phyloP scores from a whole-genome alignment of 2,888 invertebrate genomes.

The Amaurobius ferox region DNA sequence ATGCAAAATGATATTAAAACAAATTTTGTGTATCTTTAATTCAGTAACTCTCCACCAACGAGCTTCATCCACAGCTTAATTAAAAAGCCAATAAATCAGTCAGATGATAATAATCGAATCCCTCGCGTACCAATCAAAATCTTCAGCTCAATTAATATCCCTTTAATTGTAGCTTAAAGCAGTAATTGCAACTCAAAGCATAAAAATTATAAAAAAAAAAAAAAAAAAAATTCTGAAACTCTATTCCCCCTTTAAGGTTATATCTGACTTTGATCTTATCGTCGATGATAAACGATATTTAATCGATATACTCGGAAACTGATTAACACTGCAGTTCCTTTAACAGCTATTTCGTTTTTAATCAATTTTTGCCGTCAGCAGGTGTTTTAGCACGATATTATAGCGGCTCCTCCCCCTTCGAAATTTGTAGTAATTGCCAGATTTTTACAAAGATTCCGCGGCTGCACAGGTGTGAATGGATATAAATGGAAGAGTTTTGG shows the following conservation, averaged over 20 bases:
- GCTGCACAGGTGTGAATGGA: neutral
- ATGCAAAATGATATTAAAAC: too few species aligned
- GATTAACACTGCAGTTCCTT: constrained; percentile 6
- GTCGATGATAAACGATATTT: constrained; percentile 3
- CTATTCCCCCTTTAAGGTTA: neutral
- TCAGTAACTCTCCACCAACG: too few species aligned
- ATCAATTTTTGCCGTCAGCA: constrained; percentile 4
- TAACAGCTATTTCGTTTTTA: neutral
- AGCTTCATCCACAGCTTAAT: neutral
- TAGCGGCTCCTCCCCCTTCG: neutral
- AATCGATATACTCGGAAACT: neutral
- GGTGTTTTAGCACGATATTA: neutral
- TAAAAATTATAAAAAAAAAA: neutral
- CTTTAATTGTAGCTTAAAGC: neutral
- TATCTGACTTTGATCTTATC: neutral
- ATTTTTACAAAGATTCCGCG: neutral
- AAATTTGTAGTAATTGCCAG: neutral
- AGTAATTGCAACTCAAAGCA: neutral
- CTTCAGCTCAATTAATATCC: neutral
- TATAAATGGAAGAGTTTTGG: neutral
- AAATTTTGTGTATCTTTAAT: neutral
- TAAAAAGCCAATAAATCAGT: neutral
- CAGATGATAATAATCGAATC: neutral
- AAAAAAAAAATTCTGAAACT: neutral
- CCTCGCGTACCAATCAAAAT: too few species aligned